These are phyloP conservation scores for Calyptommatus sinebrachiatus DNA, from an alignment of 2,113 vertebrate species.

Conservation along the genomic window DNA sequence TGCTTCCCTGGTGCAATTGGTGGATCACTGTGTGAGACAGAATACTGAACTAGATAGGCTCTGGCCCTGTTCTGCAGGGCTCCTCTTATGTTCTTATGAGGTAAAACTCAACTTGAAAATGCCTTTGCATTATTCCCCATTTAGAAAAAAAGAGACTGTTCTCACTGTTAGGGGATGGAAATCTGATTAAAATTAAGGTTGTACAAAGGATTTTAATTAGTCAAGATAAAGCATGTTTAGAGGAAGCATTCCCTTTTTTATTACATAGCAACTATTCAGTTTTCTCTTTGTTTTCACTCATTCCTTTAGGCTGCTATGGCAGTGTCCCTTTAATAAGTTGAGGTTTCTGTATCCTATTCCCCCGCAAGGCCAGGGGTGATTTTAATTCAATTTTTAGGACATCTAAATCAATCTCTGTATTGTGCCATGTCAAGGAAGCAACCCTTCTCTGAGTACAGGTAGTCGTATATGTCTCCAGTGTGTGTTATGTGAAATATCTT, in stretches of 20 bases:
- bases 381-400: slow-evolving; percentile 58
- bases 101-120: too few species aligned
- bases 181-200: neutral
- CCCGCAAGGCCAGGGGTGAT: slow-evolving; percentile 40
- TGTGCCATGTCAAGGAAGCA: slow-evolving; percentile 52
- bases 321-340: slow-evolving; percentile 47
- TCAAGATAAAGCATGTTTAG: neutral
- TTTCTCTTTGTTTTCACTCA: slow-evolving; percentile 28
- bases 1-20: too few species aligned
- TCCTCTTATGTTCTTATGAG: too few species aligned
- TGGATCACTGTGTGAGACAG: too few species aligned
- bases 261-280: slow-evolving; percentile 18
- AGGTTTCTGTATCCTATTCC: slow-evolving; percentile 44
- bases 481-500: slow-evolving; percentile 42
- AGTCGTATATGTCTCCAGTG: slow-evolving; percentile 16
- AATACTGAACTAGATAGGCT: too few species aligned
- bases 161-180: neutral
- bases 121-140: too few species aligned
- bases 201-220: neutral
- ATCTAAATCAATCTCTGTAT: slow-evolving; percentile 61
- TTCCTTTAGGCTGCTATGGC: slow-evolving; percentile 33
- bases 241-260: slow-evolving; percentile 2
- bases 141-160: neutral
- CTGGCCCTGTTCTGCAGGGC: too few species aligned
- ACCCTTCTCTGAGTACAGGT: slow-evolving; percentile 19